Conservation (phyloP, 1,140 invertebrate species). For the Eumaeus atala region DNA sequence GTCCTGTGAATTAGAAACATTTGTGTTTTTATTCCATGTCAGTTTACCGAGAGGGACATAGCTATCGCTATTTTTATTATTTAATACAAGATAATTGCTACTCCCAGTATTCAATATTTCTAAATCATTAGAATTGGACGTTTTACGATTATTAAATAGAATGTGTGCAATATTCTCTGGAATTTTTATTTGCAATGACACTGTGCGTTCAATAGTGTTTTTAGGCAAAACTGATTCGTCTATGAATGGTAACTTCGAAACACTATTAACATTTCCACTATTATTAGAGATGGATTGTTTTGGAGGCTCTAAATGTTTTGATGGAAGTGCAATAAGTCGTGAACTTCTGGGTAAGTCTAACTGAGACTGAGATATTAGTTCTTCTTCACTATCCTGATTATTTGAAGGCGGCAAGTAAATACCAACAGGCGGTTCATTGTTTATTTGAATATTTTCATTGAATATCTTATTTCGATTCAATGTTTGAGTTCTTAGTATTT, state of each 20-base stretch:
- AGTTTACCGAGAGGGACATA: slow-evolving; percentile 49
- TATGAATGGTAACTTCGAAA: slow-evolving; percentile 50
- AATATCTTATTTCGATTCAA: slow-evolving; percentile 34
- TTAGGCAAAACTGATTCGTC: slow-evolving; percentile 40
- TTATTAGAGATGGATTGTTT: slow-evolving; percentile 29
- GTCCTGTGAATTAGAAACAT: slow-evolving; percentile 63
- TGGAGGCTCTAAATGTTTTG: slow-evolving; percentile 51
- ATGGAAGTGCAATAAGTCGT: slow-evolving; percentile 35
- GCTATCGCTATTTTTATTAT: slow-evolving; percentile 38
- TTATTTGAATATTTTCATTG: slow-evolving; percentile 28
- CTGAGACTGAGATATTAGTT: slow-evolving; percentile 32
- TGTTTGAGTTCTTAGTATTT: slow-evolving; percentile 35
- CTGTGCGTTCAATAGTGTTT: slow-evolving; percentile 59
- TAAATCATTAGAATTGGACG: slow-evolving; percentile 39
- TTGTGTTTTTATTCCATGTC: slow-evolving; percentile 43
- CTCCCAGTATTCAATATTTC: slow-evolving; percentile 61
- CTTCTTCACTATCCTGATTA: slow-evolving; percentile 42
- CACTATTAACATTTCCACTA: slow-evolving; percentile 32
- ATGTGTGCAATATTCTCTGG: slow-evolving; percentile 58
- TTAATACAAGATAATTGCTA: slow-evolving; percentile 56
- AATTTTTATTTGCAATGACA: slow-evolving; percentile 63
- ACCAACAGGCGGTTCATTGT: slow-evolving; percentile 32
- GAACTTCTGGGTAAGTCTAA: slow-evolving; percentile 34
- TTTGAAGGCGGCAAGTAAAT: slow-evolving; percentile 30
- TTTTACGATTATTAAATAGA: slow-evolving; percentile 44